Evolutionary conservation across 2,797 vertebrate genomes (phyloP).

Genomic region (Cynodonichthys magdalenae): DNA sequence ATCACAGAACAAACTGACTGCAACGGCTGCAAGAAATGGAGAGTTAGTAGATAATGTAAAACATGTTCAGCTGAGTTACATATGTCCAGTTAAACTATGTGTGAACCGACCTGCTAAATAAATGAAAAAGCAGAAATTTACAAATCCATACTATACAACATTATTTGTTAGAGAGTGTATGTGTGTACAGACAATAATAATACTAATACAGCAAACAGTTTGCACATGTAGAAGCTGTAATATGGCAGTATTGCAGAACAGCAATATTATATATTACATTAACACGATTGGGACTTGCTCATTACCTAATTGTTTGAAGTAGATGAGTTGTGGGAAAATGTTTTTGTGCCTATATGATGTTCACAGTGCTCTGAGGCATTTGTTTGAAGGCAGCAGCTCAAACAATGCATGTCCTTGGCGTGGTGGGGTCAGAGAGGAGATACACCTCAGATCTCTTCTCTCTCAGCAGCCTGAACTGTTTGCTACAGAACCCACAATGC

Average conservation of each 20-base stretch:
- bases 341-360: neutral
- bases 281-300: neutral
- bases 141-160: neutral
- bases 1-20: too few species aligned
- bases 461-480: too few species aligned
- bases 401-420: neutral
- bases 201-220: neutral
- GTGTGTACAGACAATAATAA: neutral
- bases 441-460: neutral
- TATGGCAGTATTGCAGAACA: neutral
- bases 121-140: neutral
- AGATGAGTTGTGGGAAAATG: neutral
- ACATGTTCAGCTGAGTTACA: too few species aligned
- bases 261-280: too few species aligned
- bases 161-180: neutral
- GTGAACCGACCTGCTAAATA: neutral
- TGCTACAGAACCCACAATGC: too few species aligned
- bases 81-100: neutral
- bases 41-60: too few species aligned
- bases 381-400: neutral
- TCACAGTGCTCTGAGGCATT: neutral
- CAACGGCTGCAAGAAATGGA: too few species aligned
- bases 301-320: neutral
- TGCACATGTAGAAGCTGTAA: neutral
- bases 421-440: neutral